A percentile compares a stretch with the other conserved stretches of the same genome.
Conservation (phyloP, 1,140 invertebrate species). For the Tetraneura akinire region DNA sequence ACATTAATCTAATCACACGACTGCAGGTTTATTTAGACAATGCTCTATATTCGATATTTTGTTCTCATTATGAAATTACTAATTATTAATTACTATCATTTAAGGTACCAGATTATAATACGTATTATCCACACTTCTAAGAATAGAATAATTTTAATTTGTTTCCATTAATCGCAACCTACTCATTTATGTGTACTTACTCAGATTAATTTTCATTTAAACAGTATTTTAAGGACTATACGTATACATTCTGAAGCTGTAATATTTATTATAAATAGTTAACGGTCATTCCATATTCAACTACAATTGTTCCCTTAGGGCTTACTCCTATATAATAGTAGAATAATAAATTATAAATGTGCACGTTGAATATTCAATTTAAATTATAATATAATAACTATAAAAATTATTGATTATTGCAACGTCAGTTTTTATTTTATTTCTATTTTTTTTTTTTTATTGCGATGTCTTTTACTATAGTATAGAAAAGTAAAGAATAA, state of each 20-base stretch:
- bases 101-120: no score
- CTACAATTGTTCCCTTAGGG: conserved; percentile 29
- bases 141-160: no score
- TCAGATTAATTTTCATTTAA: not conserved
- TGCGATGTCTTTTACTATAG: no score
- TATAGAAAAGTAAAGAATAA: no score
- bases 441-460: no score
- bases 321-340: not conserved
- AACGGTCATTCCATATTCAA: not conserved
- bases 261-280: not conserved
- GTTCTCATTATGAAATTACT: no score
- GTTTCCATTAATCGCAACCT: not conserved
- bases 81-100: no score
- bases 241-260: not conserved
- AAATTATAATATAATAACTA: not conserved
- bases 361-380: conserved; percentile 20
- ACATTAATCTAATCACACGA: no score
- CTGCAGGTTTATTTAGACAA: no score
- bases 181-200: not conserved
- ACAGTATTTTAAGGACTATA: no score
- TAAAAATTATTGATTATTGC: not conserved
- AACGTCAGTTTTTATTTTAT: not conserved
- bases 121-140: no score
- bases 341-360: conserved; percentile 22
- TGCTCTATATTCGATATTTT: no score